Conservation (phyloP, 37 sponge, comb jelly and placozoan species). For the Cladorhizidae sp. region DNA sequence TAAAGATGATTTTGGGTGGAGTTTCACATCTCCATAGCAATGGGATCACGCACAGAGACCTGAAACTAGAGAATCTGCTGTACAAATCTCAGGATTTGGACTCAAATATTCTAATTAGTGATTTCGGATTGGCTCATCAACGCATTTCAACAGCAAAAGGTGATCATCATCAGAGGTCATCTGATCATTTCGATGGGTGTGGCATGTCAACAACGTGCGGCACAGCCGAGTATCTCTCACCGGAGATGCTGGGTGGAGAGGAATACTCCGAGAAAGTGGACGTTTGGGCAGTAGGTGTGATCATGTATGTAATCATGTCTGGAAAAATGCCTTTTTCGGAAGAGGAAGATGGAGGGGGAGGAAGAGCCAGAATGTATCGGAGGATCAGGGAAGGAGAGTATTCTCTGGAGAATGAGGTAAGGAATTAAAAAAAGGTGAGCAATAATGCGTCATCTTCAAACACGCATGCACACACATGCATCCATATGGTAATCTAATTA, state of each 20-base stretch:
- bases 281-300: constrained; percentile 78
- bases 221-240: constrained; percentile 72
- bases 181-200: constrained; percentile 3
- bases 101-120: constrained; percentile 58
- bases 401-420: constrained; percentile 56
- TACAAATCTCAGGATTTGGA: constrained; percentile 41
- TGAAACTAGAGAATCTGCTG: constrained; percentile 69
- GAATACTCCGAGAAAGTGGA: constrained; percentile 56
- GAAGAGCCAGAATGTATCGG: constrained; percentile 43
- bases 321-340: constrained; percentile 65
- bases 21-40: constrained; percentile 50
- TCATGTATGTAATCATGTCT: constrained; percentile 52
- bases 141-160: neutral
- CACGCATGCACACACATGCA: too few relatives aligned
- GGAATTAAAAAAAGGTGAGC: neutral
- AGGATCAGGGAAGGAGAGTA: constrained; percentile 50
- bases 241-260: constrained; percentile 74
- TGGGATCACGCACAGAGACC: constrained; percentile 60
- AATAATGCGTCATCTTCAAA: too few relatives aligned
- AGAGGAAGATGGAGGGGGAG: neutral
- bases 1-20: constrained; percentile 45
- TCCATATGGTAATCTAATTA: too few relatives aligned
- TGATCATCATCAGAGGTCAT: neutral
- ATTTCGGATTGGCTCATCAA: constrained; percentile 59
- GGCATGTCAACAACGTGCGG: constrained; percentile 77